Base-by-base conservation (phyloP, 2,888 invertebrate genomes). In the Vandiemenella viatica region DNA sequence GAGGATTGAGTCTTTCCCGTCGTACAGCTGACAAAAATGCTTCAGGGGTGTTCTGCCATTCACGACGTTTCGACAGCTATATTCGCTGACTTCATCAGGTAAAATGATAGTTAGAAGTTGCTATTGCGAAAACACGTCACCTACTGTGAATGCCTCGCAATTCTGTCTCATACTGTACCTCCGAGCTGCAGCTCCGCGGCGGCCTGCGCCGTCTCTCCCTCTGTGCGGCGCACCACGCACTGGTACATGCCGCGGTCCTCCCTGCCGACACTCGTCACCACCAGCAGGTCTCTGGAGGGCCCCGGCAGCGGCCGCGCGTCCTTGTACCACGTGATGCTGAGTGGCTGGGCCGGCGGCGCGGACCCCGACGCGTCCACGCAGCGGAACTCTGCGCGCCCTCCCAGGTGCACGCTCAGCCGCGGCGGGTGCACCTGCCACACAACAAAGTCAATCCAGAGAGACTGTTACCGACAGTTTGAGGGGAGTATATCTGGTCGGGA, bases 231-330 rank as follows among this genome's bases (percentile, higher is more conserved):
- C 6, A 80, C 82, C 53, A 83, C 72, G 62, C 83, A 83, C 62
- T 83, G 83, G 63, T 83, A 83, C 80, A 83, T 82, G 57, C 83
- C 83, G 51, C 80, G 72, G 62, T 83, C 82, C 59, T 82, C 81
- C 46, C 81, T 69, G 37, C 77, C 77, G 38, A 83, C 80, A 50
- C 78, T 76, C 55, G 75, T 74, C 56, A 83, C 72, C 46, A 78
- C 68, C 46, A 82, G 62, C 32, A 76, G 72, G 58, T 81, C 80
- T 55, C 80, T 70, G 6, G 79, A 78, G 5, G 79, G 75, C 49
- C 75, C 77, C 1, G 79, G 79, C 56, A 80, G 63, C 62, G 78
- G 77, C 16, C 79, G 65, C 7, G 79, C 79, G 62, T 78, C 79
- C 66, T 55, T 53, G 48, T 50, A 50, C 52, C 53, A 51, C 22